phyloP scores from a whole-genome alignment of 2,888 invertebrate species.

The Gymnoscelis rufifasciata region DNA sequence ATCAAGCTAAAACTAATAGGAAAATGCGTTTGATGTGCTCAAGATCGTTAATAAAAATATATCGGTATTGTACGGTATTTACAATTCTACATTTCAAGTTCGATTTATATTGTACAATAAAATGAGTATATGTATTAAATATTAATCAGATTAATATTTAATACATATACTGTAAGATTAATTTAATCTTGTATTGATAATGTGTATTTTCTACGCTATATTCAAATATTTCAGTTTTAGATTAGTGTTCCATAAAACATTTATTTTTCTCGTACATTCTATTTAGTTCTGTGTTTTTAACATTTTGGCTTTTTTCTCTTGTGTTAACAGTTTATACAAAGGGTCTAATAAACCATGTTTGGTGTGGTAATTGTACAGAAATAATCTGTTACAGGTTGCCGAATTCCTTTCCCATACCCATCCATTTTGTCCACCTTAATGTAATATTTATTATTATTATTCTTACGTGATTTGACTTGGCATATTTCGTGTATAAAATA shows the following conservation, averaged over 20 bases:
- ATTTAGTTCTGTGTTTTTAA: conserved; percentile 9
- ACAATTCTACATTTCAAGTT: too few species aligned
- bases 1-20: neutral
- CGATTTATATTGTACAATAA: too few species aligned
- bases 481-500: conserved; percentile 9
- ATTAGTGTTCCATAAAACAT: too few species aligned
- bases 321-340: conserved; percentile 26
- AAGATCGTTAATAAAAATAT: too few species aligned
- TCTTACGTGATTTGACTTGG: neutral
- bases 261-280: neutral
- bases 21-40: neutral
- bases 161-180: too few species aligned
- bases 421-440: conserved; percentile 12
- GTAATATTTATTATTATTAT: conserved; percentile 4
- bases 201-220: too few species aligned
- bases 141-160: too few species aligned
- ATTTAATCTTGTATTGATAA: too few species aligned
- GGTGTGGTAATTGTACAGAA: conserved; percentile 41
- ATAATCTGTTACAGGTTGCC: conserved; percentile 58
- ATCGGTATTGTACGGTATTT: too few species aligned
- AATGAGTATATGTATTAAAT: too few species aligned
- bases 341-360: conserved; percentile 30
- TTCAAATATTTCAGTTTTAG: too few species aligned
- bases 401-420: conserved; percentile 40
- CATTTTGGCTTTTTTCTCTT: conserved; percentile 42